These are phyloP conservation scores for Arctia plantaginis DNA, from an alignment of 2,888 invertebrate genomes.

Conservation along the genomic window DNA sequence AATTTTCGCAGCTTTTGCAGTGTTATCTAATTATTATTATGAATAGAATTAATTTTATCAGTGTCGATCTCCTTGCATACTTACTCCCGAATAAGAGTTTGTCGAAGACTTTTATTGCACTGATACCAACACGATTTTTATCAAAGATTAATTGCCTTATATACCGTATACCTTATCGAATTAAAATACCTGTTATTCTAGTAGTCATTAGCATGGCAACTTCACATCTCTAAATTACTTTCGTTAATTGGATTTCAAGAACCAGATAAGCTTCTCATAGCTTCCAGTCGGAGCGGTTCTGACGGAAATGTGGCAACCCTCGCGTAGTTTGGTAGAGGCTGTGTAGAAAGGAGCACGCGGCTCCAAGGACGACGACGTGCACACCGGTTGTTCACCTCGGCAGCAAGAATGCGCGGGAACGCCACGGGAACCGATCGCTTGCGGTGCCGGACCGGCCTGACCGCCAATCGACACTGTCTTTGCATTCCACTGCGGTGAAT, in stretches of 20 bases:
- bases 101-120: background rate
- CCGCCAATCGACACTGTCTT: conserved; percentile 47
- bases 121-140: conserved; percentile 1
- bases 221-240: conserved; percentile 25
- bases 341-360: conserved; percentile 80
- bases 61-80: background rate
- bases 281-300: conserved; percentile 35
- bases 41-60: conserved; percentile 1
- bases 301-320: conserved; percentile 53
- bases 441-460: conserved; percentile 67
- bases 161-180: background rate
- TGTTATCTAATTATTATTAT: conserved; percentile 40
- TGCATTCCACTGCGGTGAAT: conserved; percentile 53
- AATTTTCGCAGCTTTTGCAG: conserved; percentile 37
- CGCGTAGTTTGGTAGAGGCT: conserved; percentile 54
- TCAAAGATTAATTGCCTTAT: background rate
- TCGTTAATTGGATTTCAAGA: conserved; percentile 35
- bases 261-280: conserved; percentile 28
- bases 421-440: conserved; percentile 65
- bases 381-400: conserved; percentile 82
- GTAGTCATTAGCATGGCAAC: conserved; percentile 11
- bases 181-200: conserved; percentile 9
- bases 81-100: background rate
- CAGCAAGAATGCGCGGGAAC: conserved; percentile 75
- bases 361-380: conserved; percentile 78